These are phyloP conservation scores for Pachyuromys duprasi DNA, from an alignment of 2,797 vertebrate genomes.

Conservation along the genomic window DNA sequence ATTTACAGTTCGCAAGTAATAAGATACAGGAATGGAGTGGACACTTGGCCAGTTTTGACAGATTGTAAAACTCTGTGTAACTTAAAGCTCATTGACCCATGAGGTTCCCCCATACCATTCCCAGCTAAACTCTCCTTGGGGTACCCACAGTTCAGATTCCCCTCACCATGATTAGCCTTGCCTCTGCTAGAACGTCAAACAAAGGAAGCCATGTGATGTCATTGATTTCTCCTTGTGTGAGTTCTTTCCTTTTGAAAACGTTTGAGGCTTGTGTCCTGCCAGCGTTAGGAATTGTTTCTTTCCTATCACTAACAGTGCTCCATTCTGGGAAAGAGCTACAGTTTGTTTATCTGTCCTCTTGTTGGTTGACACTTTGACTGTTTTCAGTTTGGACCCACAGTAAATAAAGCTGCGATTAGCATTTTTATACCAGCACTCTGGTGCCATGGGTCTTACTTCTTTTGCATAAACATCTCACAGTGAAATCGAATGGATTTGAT, in stretches of 20 bases:
- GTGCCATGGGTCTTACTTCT: background rate
- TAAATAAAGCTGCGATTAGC: background rate
- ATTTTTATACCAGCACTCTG: background rate
- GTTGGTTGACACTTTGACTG: background rate
- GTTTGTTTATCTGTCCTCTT: background rate
- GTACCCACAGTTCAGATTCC: background rate
- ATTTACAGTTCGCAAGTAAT: background rate
- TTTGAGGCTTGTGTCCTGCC: background rate
- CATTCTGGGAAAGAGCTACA: background rate
- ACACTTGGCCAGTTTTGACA: background rate
- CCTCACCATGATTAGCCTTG: background rate
- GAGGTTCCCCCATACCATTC: background rate
- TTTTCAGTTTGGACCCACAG: background rate
- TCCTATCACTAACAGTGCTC: background rate
- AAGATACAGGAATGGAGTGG: background rate
- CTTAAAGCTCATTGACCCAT: background rate
- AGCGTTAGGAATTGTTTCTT: background rate
- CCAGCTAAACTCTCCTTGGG: background rate
- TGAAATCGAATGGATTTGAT: background rate
- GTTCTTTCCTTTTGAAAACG: background rate
- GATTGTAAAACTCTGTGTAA: background rate
- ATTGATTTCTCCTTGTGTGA: background rate
- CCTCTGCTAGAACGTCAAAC: background rate
- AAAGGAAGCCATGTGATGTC: background rate
- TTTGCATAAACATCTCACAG: background rate